A percentile compares a stretch with the other conserved stretches of the same genome.
phyloP scores from a whole-genome alignment of 2,888 invertebrate genomes.

The Antitype chi region DNA sequence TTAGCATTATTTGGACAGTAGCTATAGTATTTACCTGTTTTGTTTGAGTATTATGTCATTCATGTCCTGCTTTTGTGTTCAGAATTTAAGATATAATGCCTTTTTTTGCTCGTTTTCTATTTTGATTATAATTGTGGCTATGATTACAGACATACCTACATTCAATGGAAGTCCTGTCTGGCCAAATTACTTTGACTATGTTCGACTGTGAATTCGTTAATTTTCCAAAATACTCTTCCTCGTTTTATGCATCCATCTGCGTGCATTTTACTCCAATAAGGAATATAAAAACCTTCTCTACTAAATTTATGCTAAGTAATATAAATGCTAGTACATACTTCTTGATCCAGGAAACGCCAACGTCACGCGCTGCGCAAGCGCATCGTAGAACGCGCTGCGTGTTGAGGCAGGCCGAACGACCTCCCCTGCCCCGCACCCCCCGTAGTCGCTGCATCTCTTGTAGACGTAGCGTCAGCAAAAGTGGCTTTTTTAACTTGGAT shows the following conservation, averaged over 20 bases:
- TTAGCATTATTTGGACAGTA: slow-evolving; percentile 23
- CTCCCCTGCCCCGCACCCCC: slow-evolving; percentile 68
- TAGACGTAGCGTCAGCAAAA: slow-evolving; percentile 77
- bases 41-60: not conserved
- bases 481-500: not conserved
- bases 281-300: not conserved
- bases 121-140: not conserved
- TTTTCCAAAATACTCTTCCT: not conserved
- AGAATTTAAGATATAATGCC: not conserved
- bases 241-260: not conserved
- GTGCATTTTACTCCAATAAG: not conserved
- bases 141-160: not conserved
- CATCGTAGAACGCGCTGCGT: slow-evolving; percentile 80
- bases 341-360: slow-evolving; percentile 73
- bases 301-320: slow-evolving; percentile 25
- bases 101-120: not conserved
- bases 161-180: not conserved
- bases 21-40: not conserved
- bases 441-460: slow-evolving; percentile 47
- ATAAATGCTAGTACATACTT: slow-evolving; percentile 43
- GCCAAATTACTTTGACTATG: not conserved
- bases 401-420: slow-evolving; percentile 88
- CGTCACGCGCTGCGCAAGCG: slow-evolving; percentile 74
- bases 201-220: not conserved
- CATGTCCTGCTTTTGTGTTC: not conserved